Base-by-base conservation (phyloP, 1,140 invertebrate genomes). In the Musca vetustissima region DNA sequence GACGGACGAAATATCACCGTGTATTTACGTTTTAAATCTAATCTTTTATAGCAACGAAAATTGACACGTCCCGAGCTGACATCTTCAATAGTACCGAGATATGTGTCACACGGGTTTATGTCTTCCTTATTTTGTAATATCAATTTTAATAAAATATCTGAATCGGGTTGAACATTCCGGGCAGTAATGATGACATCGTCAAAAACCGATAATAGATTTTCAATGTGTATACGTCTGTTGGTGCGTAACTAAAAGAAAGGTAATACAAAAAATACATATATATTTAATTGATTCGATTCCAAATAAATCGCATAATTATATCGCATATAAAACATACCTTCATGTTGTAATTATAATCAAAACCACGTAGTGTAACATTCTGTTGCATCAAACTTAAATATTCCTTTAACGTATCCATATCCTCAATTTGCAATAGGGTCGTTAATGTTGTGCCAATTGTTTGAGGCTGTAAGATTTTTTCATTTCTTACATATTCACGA, bases 161-260 rank as follows among this genome's bases (percentile, higher is more conserved):
- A 24, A 19, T 36, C 49, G 15, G 11, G 19, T 9, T 24, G 14
- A 19, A 19, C 66, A 1, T 53, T 55, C 7, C 75, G 72, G 32
- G 75, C 73, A 1, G 77, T 76, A 7, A 80, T 73, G 13, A 77
- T 61, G 0, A 80, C 75, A 67, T 78, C 76, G 47, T 78, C 78
- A 7, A 69, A 76, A 0, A 73, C 75, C 2, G 73, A 75, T 4
- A 80, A 69, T 0, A 80, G 64, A 72, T 80, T 76, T 67, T 78
- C 76, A 13, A 71, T 66, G 48, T 59, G 73, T n/a, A 70, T 53
- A 11, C 65, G 67, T 8, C n/a, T 59, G 69, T 57, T 69, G 36
- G 17, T 64, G 47, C 73, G 69, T 64, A 77, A 15, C 61, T 67
- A 24, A 61, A 13, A 19, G 25, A 59, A 15, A 59, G 13, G 11